These are phyloP conservation scores for Crax fasciolata DNA, from an alignment of 2,797 vertebrate species.

Conservation along the genomic window DNA sequence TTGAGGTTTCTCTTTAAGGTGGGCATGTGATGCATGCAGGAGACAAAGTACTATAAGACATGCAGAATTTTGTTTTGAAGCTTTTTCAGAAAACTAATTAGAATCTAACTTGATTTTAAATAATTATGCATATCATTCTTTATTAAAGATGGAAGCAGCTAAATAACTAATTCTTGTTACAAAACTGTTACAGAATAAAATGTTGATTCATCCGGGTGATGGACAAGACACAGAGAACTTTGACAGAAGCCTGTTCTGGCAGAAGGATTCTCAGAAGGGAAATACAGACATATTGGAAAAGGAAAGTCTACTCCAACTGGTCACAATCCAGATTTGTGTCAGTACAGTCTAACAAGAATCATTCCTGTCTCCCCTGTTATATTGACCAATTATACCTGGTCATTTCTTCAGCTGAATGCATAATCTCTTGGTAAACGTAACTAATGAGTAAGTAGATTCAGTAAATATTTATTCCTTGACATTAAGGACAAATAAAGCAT, in stretches of 20 bases:
- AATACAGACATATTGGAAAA: background rate
- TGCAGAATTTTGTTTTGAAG: background rate
- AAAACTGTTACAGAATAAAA: background rate
- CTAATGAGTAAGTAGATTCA: background rate
- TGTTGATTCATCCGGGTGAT: conserved; percentile 33
- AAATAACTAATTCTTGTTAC: background rate
- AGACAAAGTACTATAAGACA: background rate
- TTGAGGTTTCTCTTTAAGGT: background rate
- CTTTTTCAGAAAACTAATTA: background rate
- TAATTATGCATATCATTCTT: background rate
- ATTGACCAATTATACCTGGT: conserved; percentile 27
- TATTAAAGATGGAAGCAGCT: conserved; percentile 1
- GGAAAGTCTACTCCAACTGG: conserved; percentile 18
- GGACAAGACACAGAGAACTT: conserved; percentile 31
- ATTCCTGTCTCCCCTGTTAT: background rate
- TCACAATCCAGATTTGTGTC: conserved; percentile 48
- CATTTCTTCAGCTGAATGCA: conserved; percentile 6
- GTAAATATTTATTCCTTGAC: background rate
- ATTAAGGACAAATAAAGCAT: background rate
- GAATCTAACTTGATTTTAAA: conserved; percentile 16
- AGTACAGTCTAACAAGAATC: conserved; percentile 9
- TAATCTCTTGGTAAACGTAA: background rate
- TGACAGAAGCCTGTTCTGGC: background rate
- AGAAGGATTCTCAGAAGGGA: conserved; percentile 65
- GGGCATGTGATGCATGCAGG: background rate